A percentile compares a stretch with the other conserved stretches of the same genome.
Conservation (phyloP, 2,113 vertebrate species). For the Acanthochromis polyacanthus region DNA sequence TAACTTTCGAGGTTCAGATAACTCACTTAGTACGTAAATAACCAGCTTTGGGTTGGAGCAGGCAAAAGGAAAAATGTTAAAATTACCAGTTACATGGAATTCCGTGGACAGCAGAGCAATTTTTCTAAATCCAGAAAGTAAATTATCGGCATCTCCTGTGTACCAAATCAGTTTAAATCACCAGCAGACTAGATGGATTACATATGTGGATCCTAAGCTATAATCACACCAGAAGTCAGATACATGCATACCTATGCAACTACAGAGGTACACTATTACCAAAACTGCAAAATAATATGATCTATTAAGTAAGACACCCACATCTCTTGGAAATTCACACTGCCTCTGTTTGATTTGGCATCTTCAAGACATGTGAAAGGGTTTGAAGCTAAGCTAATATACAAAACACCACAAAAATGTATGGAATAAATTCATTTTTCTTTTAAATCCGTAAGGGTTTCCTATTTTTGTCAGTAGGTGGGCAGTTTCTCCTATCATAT, state of each 20-base stretch:
- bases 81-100: slow-evolving; percentile 24
- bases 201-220: background rate
- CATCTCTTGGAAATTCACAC: too few relatives aligned
- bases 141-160: background rate
- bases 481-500: too few relatives aligned
- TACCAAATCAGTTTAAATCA: slow-evolving; percentile 7
- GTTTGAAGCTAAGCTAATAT: too few relatives aligned
- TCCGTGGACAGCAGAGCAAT: background rate
- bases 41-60: slow-evolving; percentile 28
- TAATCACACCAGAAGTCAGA: slow-evolving; percentile 7
- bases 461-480: too few relatives aligned
- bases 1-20: slow-evolving; percentile 17
- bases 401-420: too few relatives aligned
- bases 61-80: slow-evolving; percentile 10
- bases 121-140: slow-evolving; percentile 27
- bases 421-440: too few relatives aligned
- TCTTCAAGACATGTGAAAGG: too few relatives aligned
- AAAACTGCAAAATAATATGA: too few relatives aligned
- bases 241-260: background rate
- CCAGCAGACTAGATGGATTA: background rate
- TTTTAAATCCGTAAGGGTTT: too few relatives aligned
- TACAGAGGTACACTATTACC: too few relatives aligned
- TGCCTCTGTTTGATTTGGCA: too few relatives aligned
- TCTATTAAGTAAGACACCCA: too few relatives aligned
- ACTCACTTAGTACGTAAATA: slow-evolving; percentile 31